Evolutionary conservation across 2,888 invertebrate genomes (phyloP).

Genomic region (Leuctra nigra): DNA sequence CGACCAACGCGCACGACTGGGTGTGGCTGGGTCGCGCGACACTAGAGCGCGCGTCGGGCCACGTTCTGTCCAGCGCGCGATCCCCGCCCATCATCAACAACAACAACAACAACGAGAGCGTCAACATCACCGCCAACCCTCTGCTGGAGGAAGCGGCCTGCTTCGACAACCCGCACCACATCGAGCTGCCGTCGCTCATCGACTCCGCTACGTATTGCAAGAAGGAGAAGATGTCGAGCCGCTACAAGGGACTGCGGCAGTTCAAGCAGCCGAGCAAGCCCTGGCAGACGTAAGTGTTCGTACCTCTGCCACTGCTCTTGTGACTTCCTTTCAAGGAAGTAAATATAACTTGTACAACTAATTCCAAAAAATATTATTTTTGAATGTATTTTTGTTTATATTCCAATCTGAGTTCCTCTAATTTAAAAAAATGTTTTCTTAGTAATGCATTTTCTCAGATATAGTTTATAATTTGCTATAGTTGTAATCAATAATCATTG

Average conservation of each 20-base stretch:
- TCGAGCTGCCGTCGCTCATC: conserved; percentile 57
- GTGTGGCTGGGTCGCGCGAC: conserved; percentile 88
- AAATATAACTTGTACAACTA: no score
- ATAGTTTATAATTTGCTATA: no score
- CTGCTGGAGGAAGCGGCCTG: conserved; percentile 53
- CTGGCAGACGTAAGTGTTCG: conserved; percentile 37
- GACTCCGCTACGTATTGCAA: conserved; percentile 69
- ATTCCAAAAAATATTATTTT: no score
- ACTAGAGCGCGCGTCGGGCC: conserved; percentile 47
- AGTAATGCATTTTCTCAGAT: no score
- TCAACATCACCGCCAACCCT: conserved; percentile 74
- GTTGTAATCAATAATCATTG: no score
- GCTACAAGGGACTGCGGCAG: conserved; percentile 22
- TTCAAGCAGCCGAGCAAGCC: conserved; percentile 25
- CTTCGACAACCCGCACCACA: conserved; percentile 68
- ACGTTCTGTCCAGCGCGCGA: conserved; percentile 27
- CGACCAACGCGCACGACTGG: conserved; percentile 90
- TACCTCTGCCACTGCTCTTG: no score
- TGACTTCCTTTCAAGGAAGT: no score
- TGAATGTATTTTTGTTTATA: no score
- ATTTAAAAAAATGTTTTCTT: no score
- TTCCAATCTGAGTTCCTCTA: no score
- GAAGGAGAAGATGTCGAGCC: conserved; percentile 41
- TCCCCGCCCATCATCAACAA: conserved; percentile 27
- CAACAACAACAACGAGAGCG: conserved; percentile 42